Evolutionary conservation across 2,797 vertebrate genomes (phyloP).

Genomic region (Sebastes goodei): DNA sequence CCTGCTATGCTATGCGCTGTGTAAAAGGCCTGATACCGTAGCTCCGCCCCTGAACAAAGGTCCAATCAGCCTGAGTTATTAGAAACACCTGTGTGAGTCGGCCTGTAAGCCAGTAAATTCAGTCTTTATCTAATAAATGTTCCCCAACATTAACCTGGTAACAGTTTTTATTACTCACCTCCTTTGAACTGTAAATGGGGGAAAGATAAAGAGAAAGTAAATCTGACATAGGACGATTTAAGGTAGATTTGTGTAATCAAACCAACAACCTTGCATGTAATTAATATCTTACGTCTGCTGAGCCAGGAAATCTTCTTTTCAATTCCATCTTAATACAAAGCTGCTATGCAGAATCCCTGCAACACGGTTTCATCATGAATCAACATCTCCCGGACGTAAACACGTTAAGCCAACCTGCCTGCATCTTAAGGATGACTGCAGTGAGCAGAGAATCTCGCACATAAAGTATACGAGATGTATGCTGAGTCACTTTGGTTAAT

Average conservation of each 20-base stretch:
- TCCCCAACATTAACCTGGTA: not conserved
- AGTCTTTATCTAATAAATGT: not conserved
- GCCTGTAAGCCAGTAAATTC: not conserved
- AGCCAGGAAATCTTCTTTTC: conserved; percentile 3
- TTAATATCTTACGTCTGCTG: not conserved
- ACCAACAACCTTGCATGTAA: conserved; percentile 15
- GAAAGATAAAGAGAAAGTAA: conserved; percentile 6
- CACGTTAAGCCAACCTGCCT: conserved; percentile 4
- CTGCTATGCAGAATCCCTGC: not conserved
- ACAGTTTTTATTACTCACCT: conserved; percentile 3
- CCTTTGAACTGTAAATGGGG: conserved; percentile 22
- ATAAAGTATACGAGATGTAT: conserved; percentile 44
- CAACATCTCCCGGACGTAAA: not conserved
- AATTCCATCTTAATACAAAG: not conserved
- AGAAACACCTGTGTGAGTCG: not conserved
- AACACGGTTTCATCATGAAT: not conserved
- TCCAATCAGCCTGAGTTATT: not conserved
- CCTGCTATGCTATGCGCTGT: not conserved
- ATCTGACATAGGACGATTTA: conserved; percentile 1
- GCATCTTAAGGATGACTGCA: not conserved
- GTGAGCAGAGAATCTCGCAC: conserved; percentile 40
- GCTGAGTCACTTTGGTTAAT: conserved; percentile 72
- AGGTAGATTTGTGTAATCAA: conserved; percentile 16
- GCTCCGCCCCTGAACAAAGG: not conserved
- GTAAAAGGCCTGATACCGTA: not conserved